These are phyloP conservation scores for Equus quagga DNA, from an alignment of 2,113 vertebrate species.

Conservation along the genomic window DNA sequence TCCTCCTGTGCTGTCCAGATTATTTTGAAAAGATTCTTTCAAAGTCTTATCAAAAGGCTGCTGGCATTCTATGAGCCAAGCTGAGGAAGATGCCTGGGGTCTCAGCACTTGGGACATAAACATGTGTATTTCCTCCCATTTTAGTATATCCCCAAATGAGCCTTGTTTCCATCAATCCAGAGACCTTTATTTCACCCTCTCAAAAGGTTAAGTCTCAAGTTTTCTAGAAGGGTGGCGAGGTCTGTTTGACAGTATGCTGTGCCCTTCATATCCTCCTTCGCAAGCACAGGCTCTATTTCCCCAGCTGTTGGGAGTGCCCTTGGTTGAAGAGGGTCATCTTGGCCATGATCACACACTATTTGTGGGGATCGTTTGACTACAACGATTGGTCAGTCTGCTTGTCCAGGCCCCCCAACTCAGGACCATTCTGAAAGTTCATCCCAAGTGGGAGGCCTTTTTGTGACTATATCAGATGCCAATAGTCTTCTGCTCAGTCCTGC, in stretches of 20 bases:
- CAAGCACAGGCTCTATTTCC: neutral
- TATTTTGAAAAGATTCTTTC: neutral
- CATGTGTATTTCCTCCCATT: neutral
- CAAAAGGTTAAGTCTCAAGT: neutral
- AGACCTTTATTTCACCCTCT: neutral
- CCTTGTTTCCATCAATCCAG: neutral
- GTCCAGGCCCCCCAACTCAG: neutral
- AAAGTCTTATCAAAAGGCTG: neutral
- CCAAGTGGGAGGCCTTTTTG: neutral
- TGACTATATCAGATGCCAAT: neutral
- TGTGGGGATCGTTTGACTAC: neutral
- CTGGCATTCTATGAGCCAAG: neutral
- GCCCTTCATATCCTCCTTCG: neutral
- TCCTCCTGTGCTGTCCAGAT: neutral
- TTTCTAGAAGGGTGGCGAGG: neutral
- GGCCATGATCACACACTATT: accelerated
- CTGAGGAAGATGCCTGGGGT: neutral
- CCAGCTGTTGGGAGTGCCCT: neutral
- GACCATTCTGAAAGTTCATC: neutral
- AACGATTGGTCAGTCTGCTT: neutral
- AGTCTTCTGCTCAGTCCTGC: neutral
- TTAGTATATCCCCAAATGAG: neutral
- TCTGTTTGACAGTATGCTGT: neutral
- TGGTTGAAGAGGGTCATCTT: neutral
- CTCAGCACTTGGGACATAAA: neutral